These are phyloP conservation scores for Nomada lathburiana DNA, from an alignment of 2,888 invertebrate species.

Conservation along the genomic window DNA sequence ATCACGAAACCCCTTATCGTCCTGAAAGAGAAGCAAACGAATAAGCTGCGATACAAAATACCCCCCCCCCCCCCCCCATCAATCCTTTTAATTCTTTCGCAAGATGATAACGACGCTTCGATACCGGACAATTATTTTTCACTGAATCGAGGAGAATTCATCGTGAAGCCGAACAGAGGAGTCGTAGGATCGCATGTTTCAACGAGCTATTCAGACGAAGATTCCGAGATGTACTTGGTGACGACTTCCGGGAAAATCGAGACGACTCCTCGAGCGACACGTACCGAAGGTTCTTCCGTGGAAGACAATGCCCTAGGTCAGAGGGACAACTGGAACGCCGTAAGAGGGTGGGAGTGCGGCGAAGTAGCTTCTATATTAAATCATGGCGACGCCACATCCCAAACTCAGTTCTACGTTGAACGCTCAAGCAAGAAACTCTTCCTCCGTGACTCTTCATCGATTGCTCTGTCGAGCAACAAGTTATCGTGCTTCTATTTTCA, in stretches of 20 bases:
- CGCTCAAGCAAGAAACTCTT: conserved; percentile 57
- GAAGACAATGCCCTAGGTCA: conserved; percentile 66
- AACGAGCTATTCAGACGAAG: neutral
- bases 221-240: neutral
- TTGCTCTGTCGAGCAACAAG: conserved; percentile 10
- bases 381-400: conserved; percentile 79
- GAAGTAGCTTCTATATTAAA: conserved; percentile 81
- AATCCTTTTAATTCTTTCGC: neutral
- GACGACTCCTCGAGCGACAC: conserved; percentile 29
- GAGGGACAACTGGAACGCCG: conserved; percentile 70
- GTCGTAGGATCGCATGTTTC: neutral
- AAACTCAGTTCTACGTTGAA: conserved; percentile 77
- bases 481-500: neutral
- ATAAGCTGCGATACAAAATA: neutral
- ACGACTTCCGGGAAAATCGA: conserved; percentile 1
- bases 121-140: neutral
- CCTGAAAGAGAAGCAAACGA: neutral
- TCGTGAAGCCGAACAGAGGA: neutral
- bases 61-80: no score
- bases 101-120: neutral
- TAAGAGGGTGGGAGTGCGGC: conserved; percentile 74
- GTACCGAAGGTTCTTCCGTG: conserved; percentile 53
- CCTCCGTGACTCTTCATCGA: conserved; percentile 12
- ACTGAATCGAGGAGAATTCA: no score
- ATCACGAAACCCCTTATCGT: conserved; percentile 32